Evolutionary conservation across 2,797 vertebrate species (phyloP).

Genomic region (Myripristis jacobus): DNA sequence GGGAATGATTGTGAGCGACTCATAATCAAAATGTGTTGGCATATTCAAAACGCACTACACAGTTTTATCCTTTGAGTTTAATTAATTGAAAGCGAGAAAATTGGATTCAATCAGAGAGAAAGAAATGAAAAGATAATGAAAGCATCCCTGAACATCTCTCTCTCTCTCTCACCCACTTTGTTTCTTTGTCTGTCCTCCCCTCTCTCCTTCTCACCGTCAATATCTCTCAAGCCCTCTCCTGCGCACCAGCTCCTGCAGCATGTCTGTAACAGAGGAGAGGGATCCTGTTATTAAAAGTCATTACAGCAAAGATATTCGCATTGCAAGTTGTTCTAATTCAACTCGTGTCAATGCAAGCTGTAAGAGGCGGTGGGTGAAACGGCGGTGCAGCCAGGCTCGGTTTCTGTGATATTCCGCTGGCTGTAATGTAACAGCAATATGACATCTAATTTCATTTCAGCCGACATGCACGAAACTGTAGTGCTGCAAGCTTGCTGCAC

Average conservation of each 20-base stretch:
- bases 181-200: neutral
- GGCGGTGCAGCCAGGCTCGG: neutral
- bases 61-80: slow-evolving; percentile 38
- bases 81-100: slow-evolving; percentile 56
- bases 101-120: slow-evolving; percentile 48
- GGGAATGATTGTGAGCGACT: neutral
- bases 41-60: slow-evolving; percentile 43
- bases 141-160: neutral
- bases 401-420: neutral
- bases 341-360: slow-evolving; percentile 20
- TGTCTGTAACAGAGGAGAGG: slow-evolving; percentile 26
- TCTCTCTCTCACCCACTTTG: slow-evolving; percentile 41
- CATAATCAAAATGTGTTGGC: slow-evolving; percentile 20
- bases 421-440: slow-evolving; percentile 14
- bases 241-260: neutral
- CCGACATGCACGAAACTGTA: slow-evolving; percentile 20
- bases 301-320: slow-evolving; percentile 48
- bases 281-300: slow-evolving; percentile 43
- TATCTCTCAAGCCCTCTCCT: too few species aligned
- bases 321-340: slow-evolving; percentile 42
- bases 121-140: slow-evolving; percentile 29
- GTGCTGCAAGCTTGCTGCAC: neutral
- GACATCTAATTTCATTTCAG: slow-evolving; percentile 36
- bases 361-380: slow-evolving; percentile 3
- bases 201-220: neutral